These are phyloP conservation scores for Ammodytes dubius DNA, from an alignment of 2,113 vertebrate genomes.

Conservation along the genomic window DNA sequence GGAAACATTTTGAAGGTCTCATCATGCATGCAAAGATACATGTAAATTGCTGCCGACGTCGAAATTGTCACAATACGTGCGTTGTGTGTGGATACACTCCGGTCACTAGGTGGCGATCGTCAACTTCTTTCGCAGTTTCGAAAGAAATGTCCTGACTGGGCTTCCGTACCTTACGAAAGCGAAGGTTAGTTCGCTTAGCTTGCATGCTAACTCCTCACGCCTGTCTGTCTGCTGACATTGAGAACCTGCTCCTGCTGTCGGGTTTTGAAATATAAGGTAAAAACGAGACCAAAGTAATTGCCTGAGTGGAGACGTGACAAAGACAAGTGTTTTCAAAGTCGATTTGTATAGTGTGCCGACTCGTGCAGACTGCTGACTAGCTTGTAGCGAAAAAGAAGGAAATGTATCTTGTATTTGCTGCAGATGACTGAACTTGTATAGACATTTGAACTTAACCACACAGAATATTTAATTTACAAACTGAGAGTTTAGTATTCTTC, in stretches of 20 bases:
- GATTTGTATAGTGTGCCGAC: no score
- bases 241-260: not conserved
- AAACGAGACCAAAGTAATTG: not conserved
- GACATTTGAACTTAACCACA: not conserved
- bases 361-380: not conserved
- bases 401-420: not conserved
- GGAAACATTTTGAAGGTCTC: no score
- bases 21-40: no score
- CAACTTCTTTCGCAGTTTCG: not conserved
- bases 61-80: no score
- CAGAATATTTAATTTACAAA: not conserved
- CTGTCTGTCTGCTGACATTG: conserved; percentile 61
- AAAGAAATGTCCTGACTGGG: not conserved
- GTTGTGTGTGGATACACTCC: conserved; percentile 14
- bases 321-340: accelerated
- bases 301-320: not conserved
- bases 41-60: no score
- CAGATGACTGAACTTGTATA: accelerated
- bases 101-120: conserved; percentile 26
- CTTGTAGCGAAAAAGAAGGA: no score
- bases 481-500: not conserved
- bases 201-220: not conserved
- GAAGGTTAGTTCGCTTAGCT: conserved; percentile 19
- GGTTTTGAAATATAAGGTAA: conserved; percentile 49
- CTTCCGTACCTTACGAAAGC: conserved; percentile 60